These are phyloP conservation scores for Centropus bengalensis DNA, from an alignment of 2,113 vertebrate species.

Conservation along the genomic window DNA sequence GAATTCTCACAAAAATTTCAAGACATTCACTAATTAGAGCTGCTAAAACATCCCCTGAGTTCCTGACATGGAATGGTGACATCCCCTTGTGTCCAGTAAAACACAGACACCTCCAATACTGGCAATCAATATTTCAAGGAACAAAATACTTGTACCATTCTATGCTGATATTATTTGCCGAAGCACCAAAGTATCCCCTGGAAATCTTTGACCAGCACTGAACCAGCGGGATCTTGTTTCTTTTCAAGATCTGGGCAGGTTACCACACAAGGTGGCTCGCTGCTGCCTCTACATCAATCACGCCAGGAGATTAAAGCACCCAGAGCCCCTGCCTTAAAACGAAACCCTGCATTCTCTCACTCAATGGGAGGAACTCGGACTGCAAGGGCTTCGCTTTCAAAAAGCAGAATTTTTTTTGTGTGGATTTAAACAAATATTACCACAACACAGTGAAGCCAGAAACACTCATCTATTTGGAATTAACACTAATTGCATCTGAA, in stretches of 20 bases:
- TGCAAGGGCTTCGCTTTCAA: not conserved
- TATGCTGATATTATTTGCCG: not conserved
- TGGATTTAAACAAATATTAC: not conserved
- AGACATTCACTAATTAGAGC: not conserved
- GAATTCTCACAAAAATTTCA: rapidly evolving
- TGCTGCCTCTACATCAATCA: not conserved
- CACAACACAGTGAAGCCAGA: not conserved
- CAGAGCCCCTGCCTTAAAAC: not conserved
- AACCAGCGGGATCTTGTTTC: not conserved
- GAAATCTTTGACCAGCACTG: not conserved
- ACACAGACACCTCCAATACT: rapidly evolving
- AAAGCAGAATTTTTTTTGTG: not conserved
- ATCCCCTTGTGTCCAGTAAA: not conserved
- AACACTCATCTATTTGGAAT: not conserved
- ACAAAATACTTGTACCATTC: not conserved
- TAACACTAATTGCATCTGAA: not conserved
- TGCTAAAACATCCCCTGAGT: not conserved
- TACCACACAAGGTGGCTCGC: rapidly evolving
- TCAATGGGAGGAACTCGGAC: not conserved
- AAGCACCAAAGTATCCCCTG: not conserved
- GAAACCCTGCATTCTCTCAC: not conserved
- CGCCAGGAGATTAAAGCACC: not conserved
- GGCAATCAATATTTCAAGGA: not conserved
- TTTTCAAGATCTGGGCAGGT: not conserved
- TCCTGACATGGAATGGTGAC: not conserved